Conservation (phyloP, 2,113 vertebrate genomes). For the Propithecus coquereli region DNA sequence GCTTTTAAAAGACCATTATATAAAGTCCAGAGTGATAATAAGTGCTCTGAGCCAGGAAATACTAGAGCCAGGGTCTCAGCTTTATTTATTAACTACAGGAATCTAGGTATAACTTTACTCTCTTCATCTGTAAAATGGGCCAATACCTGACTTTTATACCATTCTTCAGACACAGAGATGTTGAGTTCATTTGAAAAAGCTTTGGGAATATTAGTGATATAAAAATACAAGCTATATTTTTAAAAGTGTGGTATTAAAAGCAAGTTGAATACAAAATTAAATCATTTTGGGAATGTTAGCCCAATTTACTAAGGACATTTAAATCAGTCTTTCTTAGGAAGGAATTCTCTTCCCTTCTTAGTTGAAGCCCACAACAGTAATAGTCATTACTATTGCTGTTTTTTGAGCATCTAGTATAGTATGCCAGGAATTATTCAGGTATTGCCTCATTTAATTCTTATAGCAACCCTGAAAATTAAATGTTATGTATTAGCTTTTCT, state of each 20-base stretch:
- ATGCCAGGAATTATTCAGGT: background rate
- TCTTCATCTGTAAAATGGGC: constrained; percentile 37
- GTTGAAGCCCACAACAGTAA: background rate
- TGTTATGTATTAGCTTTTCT: background rate
- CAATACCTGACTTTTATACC: background rate
- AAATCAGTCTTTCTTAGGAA: background rate
- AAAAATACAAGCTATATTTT: background rate
- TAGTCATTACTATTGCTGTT: background rate
- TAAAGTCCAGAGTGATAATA: background rate
- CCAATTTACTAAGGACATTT: background rate
- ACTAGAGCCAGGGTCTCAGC: background rate
- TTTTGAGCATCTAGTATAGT: background rate
- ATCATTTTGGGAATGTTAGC: background rate
- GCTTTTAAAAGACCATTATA: background rate
- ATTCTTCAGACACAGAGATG: background rate
- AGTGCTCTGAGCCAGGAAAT: background rate
- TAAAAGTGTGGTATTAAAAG: constrained; percentile 21
- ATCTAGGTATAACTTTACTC: background rate
- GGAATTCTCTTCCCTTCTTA: background rate
- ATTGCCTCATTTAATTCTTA: background rate
- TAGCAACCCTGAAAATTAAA: background rate
- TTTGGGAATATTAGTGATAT: background rate
- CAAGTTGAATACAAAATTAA: background rate
- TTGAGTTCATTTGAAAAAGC: background rate
- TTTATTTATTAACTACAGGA: background rate